Base-by-base conservation (phyloP, 37 sponge, comb jelly and placozoan species). In the Theonella swinhoei region DNA sequence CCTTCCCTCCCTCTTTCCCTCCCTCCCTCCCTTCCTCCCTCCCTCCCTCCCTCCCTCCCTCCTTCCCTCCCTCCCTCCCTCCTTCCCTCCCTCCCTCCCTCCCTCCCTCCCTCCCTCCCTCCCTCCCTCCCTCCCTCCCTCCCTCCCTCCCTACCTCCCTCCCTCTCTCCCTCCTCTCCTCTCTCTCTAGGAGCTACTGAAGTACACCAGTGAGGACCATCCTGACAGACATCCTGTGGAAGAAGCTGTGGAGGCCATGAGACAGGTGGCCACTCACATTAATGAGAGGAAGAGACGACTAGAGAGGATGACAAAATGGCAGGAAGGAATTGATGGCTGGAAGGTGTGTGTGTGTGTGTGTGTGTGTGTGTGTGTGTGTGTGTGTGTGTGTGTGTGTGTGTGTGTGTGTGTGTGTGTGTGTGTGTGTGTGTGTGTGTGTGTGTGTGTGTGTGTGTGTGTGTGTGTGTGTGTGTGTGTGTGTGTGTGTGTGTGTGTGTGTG, bases 281-380 rank as follows among this genome's bases (percentile, higher is more conserved):
- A 97, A 97, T 75, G 95, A 95, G 62, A 73, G 87, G 61, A 97
- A 97, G 75, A 80, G 93, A 43, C 75, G 95, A 40, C 73, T 88
- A 23, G 98, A 97, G 74, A 92, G 82, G 79, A 78, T 97, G 20
- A 87, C 83, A 1, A 38, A 54, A 0, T 95, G 95, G 95, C 98
- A 97, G 84, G 65, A 76, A 41, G 79, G 85, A 26, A 87, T 97
- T 25, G 91, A 90, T 7, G 77, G 79, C 47, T 96, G 96, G 96
- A 85, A 83, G 89, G 95, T 92, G 58, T 1, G 82, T 31, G 75
- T 2, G 54, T 17, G 54, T 17, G 25, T 29, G 79, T 34, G 0
- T 62, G n/a, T n/a, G n/a, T n/a, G n/a, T n/a, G n/a, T n/a, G n/a
- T n/a, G 9, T 26, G 31, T 24, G 9, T 68, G n/a, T 24, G n/a